Evolutionary conservation across 2,888 invertebrate species (phyloP).

Genomic region (Willowsia nigromaculata): DNA sequence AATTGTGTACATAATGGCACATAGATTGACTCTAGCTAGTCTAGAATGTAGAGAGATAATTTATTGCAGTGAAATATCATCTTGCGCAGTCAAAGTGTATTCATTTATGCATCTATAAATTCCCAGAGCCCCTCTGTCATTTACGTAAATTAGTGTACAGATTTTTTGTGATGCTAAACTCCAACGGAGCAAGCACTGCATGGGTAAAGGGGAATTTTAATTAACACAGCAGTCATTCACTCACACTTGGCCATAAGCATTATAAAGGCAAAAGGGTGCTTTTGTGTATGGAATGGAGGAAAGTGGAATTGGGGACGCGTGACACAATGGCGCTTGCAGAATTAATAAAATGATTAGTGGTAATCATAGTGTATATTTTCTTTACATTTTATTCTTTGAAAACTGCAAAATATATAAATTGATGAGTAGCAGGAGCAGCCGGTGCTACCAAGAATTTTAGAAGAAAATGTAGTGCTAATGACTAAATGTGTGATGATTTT

Average conservation of each 20-base stretch:
- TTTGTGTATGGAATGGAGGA: background rate
- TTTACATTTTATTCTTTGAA: conserved; percentile 26
- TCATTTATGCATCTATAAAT: background rate
- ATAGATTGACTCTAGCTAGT: background rate
- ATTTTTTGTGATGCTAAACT: background rate
- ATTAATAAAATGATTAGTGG: conserved; percentile 40
- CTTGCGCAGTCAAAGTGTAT: background rate
- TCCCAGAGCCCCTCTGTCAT: background rate
- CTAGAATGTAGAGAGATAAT: background rate
- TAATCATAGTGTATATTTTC: background rate
- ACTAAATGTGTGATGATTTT: conserved; percentile 17
- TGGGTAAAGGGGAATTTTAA: conserved; percentile 17
- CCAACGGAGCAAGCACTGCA: background rate
- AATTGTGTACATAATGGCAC: background rate
- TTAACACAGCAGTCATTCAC: conserved; percentile 15
- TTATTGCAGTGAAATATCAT: background rate
- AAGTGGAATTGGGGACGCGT: conserved; percentile 36
- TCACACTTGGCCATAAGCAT: background rate
- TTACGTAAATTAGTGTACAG: background rate
- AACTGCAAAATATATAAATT: background rate
- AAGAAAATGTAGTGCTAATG: conserved; percentile 27
- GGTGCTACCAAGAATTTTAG: background rate
- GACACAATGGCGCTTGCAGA: conserved; percentile 11
- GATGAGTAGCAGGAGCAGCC: conserved; percentile 34
- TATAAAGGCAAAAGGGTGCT: background rate